These are phyloP conservation scores for Bovichtus diacanthus DNA, from an alignment of 2,797 vertebrate genomes.

Conservation along the genomic window DNA sequence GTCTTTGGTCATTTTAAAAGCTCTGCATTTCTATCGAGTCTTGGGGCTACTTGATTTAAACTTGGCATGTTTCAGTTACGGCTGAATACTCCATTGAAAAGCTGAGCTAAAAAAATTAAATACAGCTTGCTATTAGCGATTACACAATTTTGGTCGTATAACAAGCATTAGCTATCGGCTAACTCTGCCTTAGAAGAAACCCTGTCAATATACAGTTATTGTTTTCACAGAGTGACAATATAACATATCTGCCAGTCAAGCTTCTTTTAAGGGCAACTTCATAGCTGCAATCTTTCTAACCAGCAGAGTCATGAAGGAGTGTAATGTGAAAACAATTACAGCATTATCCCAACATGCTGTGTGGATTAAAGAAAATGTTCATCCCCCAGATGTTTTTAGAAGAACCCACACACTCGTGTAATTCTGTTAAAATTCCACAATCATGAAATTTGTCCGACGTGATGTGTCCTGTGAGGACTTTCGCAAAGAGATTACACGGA, in stretches of 20 bases:
- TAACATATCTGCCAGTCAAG: background rate
- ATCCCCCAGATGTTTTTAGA: no score
- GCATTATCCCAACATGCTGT: no score
- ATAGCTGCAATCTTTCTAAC: background rate
- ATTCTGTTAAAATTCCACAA: no score
- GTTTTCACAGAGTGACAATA: background rate
- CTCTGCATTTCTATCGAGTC: constrained; percentile 41
- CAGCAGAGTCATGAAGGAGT: no score
- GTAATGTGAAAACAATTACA: no score
- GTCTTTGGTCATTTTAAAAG: constrained; percentile 30
- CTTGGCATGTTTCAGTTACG: background rate
- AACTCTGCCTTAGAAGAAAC: background rate
- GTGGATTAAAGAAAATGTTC: no score
- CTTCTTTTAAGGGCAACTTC: background rate
- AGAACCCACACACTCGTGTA: no score
- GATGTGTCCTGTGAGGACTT: no score
- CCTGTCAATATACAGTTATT: background rate
- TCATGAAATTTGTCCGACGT: no score
- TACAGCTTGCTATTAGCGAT: background rate
- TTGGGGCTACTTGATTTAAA: constrained; percentile 41
- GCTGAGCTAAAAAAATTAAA: background rate
- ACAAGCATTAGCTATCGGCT: background rate
- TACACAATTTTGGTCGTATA: background rate
- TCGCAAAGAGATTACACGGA: no score
- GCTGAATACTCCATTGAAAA: constrained; percentile 15